Base-by-base conservation (phyloP, 35 echinoderm and acorn worm genomes). In the Ophiothrix spiculata region DNA sequence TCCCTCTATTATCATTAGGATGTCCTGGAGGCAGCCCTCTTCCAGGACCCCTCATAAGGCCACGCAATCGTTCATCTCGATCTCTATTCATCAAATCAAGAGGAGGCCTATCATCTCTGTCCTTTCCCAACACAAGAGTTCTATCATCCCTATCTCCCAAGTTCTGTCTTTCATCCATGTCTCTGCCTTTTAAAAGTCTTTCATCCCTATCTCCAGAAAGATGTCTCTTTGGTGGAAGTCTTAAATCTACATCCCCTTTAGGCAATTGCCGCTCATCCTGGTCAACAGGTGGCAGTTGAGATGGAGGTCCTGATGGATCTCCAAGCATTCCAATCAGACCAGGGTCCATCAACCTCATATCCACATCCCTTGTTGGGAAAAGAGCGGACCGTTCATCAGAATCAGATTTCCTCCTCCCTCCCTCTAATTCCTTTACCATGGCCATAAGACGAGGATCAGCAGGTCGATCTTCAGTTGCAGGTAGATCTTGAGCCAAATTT, bases 301-400 rank as follows among this genome's bases (percentile, higher is more conserved):
- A 33, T 37, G 81, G 23, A 33, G 36, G 34, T 31, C 74, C 42
- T 40, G 38, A 15, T 45, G 73, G n/a, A 60, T 35, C 89, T 79
- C 40, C 34, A 37, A n/a, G 54, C 37, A 15, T 31, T 84, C 19
- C 25, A 75, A 40, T 36, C 40, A 37, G 69, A 60, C 29, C 42
- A 6, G 90, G 90, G 33, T 87, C 90, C 8, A 86, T 56, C 10
- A 91, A 56, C 39, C 90, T 80, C 56, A 91, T 80, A 40, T 91
- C 90, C 28, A 91, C 84, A 83, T 91, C 90, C 41, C 39, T 49
- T 33, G 76, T 83, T 23, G 89, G 74, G 49, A 84, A 90, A 16
- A 83, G 36, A 15, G 8, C 23, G 3, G 60, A 12, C 60, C 17
- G 17, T 1, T 69, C 60, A 69, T 69, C 60, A n/a, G 60, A 69